Conservation (phyloP, 2,888 invertebrate genomes). For the Abrostola triplasia region DNA sequence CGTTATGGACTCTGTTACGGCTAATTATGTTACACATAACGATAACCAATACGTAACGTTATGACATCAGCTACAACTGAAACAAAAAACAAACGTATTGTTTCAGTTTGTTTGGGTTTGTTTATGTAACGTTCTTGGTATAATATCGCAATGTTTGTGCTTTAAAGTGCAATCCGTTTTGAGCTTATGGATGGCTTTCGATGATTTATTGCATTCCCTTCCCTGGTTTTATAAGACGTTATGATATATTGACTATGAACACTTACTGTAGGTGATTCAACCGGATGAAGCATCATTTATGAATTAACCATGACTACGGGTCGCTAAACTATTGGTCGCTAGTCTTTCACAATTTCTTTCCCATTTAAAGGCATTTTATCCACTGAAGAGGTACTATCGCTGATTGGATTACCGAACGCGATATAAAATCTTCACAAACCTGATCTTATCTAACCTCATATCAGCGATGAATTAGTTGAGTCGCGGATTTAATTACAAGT, state of each 20-base stretch:
- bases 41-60: constrained; percentile 1
- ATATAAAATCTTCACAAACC: neutral
- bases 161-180: constrained; percentile 72
- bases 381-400: neutral
- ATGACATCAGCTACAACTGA: neutral
- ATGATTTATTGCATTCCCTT: constrained; percentile 79
- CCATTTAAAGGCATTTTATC: neutral
- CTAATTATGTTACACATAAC: neutral
- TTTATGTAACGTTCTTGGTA: constrained; percentile 45
- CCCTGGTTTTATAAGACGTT: constrained; percentile 72
- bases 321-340: constrained; percentile 2
- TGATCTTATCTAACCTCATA: neutral
- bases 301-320: constrained; percentile 28
- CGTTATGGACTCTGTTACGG: neutral
- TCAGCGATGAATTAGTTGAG: constrained; percentile 30
- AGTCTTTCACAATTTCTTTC: neutral
- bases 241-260: constrained; percentile 69
- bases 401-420: neutral
- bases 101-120: constrained; percentile 17
- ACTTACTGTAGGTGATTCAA: constrained; percentile 64
- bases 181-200: constrained; percentile 72
- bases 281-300: constrained; percentile 33
- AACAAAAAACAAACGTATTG: constrained; percentile 6
- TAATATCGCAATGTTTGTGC: constrained; percentile 55
- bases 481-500: constrained; percentile 47